These are phyloP conservation scores for Amniataba percoides DNA, from an alignment of 2,797 vertebrate species.

Conservation along the genomic window DNA sequence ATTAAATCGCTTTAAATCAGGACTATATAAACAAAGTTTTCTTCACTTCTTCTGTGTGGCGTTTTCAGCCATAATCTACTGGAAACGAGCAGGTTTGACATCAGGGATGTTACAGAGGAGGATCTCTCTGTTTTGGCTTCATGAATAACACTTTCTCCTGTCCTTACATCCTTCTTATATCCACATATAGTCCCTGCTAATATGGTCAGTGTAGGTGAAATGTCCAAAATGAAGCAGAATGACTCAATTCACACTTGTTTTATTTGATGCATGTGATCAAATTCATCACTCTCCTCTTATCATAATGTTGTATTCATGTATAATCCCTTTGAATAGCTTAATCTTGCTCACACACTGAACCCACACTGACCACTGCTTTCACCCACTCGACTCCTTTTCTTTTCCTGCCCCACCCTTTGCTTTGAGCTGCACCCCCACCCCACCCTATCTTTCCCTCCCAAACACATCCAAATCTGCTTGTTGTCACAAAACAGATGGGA, in stretches of 20 bases:
- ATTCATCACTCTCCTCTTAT: accelerated
- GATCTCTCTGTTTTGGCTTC: neutral
- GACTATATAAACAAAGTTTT: too few relatives aligned
- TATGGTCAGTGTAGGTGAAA: conserved; percentile 40
- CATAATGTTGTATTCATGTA: neutral
- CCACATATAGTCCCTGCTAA: conserved; percentile 1
- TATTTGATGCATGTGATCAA: neutral
- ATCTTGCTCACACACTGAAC: neutral
- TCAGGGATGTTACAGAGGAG: neutral
- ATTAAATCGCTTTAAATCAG: neutral
- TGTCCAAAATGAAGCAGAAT: neutral
- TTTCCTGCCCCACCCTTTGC: conserved; percentile 71
- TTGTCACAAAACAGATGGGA: conserved; percentile 94
- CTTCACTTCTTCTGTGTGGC: neutral
- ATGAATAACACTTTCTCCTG: conserved; percentile 14
- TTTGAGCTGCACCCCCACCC: conserved; percentile 47
- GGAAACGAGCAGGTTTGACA: neutral
- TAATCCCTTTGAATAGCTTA: neutral
- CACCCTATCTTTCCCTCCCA: neutral
- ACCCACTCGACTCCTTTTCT: conserved; percentile 29
- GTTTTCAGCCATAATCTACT: neutral
- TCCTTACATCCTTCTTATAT: neutral
- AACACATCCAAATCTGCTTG: conserved; percentile 65
- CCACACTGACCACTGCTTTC: conserved; percentile 44
- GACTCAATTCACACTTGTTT: neutral